Evolutionary conservation across 1,140 invertebrate species (phyloP).

Genomic region (Diabrotica undecimpunctata): DNA sequence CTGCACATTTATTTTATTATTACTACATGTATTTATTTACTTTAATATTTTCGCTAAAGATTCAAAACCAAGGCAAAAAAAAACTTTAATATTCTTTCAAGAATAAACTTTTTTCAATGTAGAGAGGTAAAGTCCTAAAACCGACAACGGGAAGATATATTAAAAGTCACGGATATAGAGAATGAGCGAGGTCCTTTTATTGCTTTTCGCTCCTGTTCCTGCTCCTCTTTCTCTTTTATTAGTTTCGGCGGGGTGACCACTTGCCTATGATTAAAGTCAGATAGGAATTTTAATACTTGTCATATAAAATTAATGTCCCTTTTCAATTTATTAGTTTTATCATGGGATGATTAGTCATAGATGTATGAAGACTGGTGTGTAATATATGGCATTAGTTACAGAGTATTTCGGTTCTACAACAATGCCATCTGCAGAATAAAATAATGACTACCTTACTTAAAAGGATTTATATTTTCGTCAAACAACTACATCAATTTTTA

Average conservation of each 20-base stretch:
- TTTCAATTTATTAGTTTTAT: not conserved
- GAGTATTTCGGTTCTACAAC: no score
- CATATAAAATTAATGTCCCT: constrained; percentile 40
- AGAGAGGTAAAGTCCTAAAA: not conserved
- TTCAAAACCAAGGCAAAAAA: no score
- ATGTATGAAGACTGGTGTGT: not conserved
- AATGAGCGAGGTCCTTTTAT: constrained; percentile 12
- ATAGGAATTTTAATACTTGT: constrained; percentile 44
- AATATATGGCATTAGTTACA: no score
- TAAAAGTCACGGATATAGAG: constrained; percentile 21
- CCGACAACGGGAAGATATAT: constrained; percentile 12
- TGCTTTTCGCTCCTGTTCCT: constrained; percentile 9
- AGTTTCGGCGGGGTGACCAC: constrained; percentile 39
- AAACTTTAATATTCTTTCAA: no score
- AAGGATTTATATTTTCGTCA: no score
- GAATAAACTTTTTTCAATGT: not conserved
- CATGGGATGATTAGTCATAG: not conserved
- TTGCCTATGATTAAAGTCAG: constrained; percentile 42
- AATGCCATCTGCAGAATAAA: no score
- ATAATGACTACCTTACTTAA: no score
- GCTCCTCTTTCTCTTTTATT: constrained; percentile 31
- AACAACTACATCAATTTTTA: no score
- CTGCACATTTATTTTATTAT: no score
- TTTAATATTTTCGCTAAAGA: no score
- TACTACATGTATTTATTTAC: no score